Evolutionary conservation across 2,888 invertebrate genomes (phyloP), one percentile per base, ranked within the genome.

Genomic region (Drosophila nr. perissopoda): DNA sequence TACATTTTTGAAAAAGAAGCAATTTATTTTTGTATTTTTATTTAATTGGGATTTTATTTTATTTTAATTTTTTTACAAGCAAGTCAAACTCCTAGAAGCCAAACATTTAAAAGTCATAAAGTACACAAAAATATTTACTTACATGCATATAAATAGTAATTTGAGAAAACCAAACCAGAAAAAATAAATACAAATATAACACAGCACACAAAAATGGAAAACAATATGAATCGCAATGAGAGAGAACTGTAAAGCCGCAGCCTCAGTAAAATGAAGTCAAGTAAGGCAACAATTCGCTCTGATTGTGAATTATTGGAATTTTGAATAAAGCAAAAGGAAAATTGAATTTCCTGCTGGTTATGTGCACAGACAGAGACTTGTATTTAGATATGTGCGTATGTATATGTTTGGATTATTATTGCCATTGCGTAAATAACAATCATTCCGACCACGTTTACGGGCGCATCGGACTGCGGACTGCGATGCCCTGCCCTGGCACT

Each of bases 391-490:
- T 34, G 11, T 52, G 29, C 11, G 54, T 72, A 61, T 54, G 33
- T 59, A 40, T 66, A 49, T 76, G 54, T 54, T 60, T 38, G 80
- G 76, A 91, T 90, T 91, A 91, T 90, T 84, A 91, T 90, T 87
- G 84, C 83, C 88, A 81, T 90, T 86, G 90, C 90, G 91, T 91
- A 90, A 91, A 89, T 89, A 90, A 88, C 90, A 88, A 90, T 87
- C 87, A 91, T 91, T 89, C 88, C 82, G 75, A 65, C 49, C 31
- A 72, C 62, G 73, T 54, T 70, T 62, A 54, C 63, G 62, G 68
- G 60, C 70, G 51, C 64, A 51, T 54, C 53, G 70, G 69, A 81
- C 68, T 63, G 27, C 8, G 11, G n/a, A 46, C 40, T 64, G 63
- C 31, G 7, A 18, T 36, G 53, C 33, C 40, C 38, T 65, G 64